Evolutionary conservation across 2,888 invertebrate genomes (phyloP).

Genomic region (Sinopyrophorus schimmeli): DNA sequence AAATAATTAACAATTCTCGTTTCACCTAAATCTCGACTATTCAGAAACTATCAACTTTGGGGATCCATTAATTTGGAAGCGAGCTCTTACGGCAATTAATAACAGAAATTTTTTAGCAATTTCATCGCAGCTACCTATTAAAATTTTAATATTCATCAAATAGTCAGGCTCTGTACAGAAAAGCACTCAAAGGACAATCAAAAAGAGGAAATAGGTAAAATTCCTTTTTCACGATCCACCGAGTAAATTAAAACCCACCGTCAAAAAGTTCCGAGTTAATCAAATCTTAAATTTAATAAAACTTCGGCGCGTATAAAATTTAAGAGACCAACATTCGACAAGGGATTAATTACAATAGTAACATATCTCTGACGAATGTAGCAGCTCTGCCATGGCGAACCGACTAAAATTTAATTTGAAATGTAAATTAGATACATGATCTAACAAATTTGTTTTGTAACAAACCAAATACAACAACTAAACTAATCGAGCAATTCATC

Average conservation of each 20-base stretch:
- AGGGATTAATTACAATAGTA: slow-evolving; percentile 25
- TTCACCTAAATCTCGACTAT: too few species aligned
- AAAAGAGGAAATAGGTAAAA: slow-evolving; percentile 4
- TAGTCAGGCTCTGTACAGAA: slow-evolving; percentile 5
- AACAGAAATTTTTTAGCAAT: too few species aligned
- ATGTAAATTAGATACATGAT: slow-evolving; percentile 31
- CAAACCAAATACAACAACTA: slow-evolving; percentile 14
- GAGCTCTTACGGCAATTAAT: too few species aligned
- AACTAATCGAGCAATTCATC: slow-evolving; percentile 22
- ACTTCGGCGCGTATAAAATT: background rate
- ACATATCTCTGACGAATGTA: slow-evolving; percentile 24
- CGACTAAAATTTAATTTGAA: slow-evolving; percentile 32
- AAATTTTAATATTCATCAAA: slow-evolving; percentile 13
- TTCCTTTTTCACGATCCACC: background rate
- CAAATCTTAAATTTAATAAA: slow-evolving; percentile 30
- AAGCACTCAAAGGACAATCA: slow-evolving; percentile 15
- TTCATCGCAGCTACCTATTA: too few species aligned
- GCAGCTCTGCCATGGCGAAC: slow-evolving; percentile 19
- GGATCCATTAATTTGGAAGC: too few species aligned
- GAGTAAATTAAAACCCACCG: slow-evolving; percentile 20
- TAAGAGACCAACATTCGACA: slow-evolving; percentile 1
- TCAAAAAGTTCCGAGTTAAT: slow-evolving; percentile 24
- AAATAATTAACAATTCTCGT: too few species aligned
- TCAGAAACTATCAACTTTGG: too few species aligned
- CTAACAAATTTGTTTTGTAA: slow-evolving; percentile 32